Evolutionary conservation across 1,140 invertebrate species (phyloP).

Genomic region (Fopius arisanus): DNA sequence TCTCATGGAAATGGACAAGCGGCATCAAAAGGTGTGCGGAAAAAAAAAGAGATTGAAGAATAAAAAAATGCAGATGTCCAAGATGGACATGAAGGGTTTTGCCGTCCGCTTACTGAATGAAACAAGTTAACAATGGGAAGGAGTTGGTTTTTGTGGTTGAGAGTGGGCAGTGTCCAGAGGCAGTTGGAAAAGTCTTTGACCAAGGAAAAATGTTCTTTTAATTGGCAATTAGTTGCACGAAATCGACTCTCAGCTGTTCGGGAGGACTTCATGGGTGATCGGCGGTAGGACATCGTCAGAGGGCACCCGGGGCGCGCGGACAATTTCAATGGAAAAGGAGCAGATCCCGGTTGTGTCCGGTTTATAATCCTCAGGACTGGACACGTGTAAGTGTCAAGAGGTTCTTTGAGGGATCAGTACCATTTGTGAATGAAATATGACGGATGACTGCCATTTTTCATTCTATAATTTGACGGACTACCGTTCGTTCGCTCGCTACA

Average conservation of each 20-base stretch:
- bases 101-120: background rate
- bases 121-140: background rate
- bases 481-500: constrained; percentile 25
- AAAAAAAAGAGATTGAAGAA: background rate
- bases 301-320: background rate
- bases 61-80: constrained; percentile 23
- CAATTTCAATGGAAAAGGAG: constrained; percentile 12
- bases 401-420: background rate
- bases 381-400: constrained; percentile 34
- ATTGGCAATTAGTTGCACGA: constrained; percentile 62
- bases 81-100: constrained; percentile 17
- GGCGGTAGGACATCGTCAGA: background rate
- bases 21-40: background rate
- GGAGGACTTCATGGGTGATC: constrained; percentile 11
- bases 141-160: background rate
- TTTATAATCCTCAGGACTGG: constrained; percentile 41
- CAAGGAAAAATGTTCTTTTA: constrained; percentile 60
- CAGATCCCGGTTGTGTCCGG: constrained; percentile 26
- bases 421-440: constrained; percentile 24
- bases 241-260: constrained; percentile 53
- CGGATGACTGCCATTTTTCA: constrained; percentile 49
- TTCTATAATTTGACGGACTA: constrained; percentile 52
- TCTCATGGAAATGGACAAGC: constrained; percentile 9
- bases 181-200: constrained; percentile 24
- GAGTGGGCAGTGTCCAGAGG: constrained; percentile 6